A percentile compares a stretch with the other conserved stretches of the same genome.
phyloP scores from a whole-genome alignment of 2,888 invertebrate species.

The Epinotia brunnichana region DNA sequence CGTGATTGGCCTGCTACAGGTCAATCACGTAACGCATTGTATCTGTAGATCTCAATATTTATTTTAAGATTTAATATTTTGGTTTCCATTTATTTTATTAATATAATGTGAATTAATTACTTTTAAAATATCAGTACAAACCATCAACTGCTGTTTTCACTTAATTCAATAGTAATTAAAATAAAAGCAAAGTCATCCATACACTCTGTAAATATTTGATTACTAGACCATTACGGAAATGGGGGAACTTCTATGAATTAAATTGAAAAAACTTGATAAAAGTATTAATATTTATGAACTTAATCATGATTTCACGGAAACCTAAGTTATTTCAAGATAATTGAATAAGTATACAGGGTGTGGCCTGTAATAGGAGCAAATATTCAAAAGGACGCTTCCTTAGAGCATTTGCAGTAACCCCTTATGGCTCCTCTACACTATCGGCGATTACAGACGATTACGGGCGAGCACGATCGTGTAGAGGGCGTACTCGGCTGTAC shows the following conservation, averaged over 20 bases:
- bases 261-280: conserved; percentile 15
- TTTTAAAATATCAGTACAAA: conserved; percentile 15
- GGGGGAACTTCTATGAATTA: conserved; percentile 22
- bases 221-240: conserved; percentile 16
- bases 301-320: not conserved
- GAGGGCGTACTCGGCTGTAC: too few relatives aligned
- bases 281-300: not conserved
- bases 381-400: too few relatives aligned
- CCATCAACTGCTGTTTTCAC: conserved; percentile 5
- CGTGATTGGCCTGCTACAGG: too few relatives aligned
- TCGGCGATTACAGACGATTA: too few relatives aligned
- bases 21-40: too few relatives aligned
- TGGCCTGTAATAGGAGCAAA: too few relatives aligned
- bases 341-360: too few relatives aligned
- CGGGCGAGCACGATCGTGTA: too few relatives aligned
- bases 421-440: too few relatives aligned
- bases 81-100: not conserved
- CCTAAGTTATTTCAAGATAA: not conserved
- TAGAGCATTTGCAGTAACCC: too few relatives aligned
- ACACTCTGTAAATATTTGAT: conserved; percentile 39
- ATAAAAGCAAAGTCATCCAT: conserved; percentile 41
- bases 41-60: too few relatives aligned
- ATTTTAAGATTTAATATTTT: not conserved
- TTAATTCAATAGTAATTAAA: conserved; percentile 34
- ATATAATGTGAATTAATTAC: conserved; percentile 7